Base-by-base conservation (phyloP, 2,888 invertebrate species). In the Gonocerus acuteangulatus region DNA sequence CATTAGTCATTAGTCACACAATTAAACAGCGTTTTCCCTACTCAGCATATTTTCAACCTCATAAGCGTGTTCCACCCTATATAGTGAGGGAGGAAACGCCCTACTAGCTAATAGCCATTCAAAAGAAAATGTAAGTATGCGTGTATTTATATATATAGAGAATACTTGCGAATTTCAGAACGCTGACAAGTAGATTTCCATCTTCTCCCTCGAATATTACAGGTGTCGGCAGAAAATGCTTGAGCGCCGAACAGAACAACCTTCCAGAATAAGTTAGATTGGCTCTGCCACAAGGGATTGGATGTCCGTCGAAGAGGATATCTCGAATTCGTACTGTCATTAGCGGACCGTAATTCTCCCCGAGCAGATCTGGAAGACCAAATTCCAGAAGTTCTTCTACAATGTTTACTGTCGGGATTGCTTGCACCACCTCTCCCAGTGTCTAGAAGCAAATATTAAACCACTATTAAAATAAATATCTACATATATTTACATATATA, bases 291-390 rank as follows among this genome's bases (percentile, higher is more conserved):
- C 62, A 65, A 11, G 42, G 27, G 13, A 58, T 1, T 7, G 16
- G 18, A 11, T 75, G 57, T 27, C 68, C 65, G 16, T 48, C 60
- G 49, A 66, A 64, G 11, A 66, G 59, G n/a, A 66, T 45, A 27
- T 66, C 62, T 9, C 48, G n/a, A 13, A 63, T 63, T 9, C 60
- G 56, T 2, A 48, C 44, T 13, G 54, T 62, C 1, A 65, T n/a
- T 1, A 18, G 3, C 2, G 60, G 42, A 4, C 58, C 54, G 57
- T 63, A 62, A 21, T 58, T 44, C 2, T 52, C 57, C 1, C 61
- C 48, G 15, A 64, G 42, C 11, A 66, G 36, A 36, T 47, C 44
- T 13, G 64, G 63, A 16, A 65, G 48, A 13, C 54, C 65, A 36
- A 59, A 51, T 13, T 66, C 65, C 16, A 66, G n/a, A 1, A 65